These are phyloP conservation scores for Papilio dardanus DNA, from an alignment of 1,140 invertebrate species.

Conservation along the genomic window DNA sequence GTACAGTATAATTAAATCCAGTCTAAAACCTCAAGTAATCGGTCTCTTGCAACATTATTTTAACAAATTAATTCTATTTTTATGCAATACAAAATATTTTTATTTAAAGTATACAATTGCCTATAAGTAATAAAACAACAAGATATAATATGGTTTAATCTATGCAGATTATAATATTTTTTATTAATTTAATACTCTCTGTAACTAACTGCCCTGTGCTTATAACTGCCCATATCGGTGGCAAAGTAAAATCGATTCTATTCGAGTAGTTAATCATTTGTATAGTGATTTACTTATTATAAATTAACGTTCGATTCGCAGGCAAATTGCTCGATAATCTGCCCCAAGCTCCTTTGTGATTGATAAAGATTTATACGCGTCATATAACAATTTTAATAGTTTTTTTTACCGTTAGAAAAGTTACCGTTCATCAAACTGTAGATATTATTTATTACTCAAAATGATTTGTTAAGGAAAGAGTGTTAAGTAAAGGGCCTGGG, in stretches of 20 bases:
- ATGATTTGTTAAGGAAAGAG: not conserved
- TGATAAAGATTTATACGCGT: conserved; percentile 35
- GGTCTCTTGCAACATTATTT: no score
- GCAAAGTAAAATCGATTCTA: conserved; percentile 27
- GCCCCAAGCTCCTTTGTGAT: conserved; percentile 32
- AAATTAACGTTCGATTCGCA: conserved; percentile 33
- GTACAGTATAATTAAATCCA: no score
- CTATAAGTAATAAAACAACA: not conserved
- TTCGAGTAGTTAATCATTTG: conserved; percentile 31
- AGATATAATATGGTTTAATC: not conserved
- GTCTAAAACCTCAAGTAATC: no score
- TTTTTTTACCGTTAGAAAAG: conserved; percentile 28
- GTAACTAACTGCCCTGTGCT: not conserved
- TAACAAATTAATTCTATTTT: not conserved
- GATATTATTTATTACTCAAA: not conserved
- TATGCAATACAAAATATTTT: not conserved
- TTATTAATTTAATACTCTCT: not conserved
- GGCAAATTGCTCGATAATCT: conserved; percentile 33
- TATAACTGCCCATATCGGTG: conserved; percentile 30
- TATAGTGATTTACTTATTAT: conserved; percentile 37
- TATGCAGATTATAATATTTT: not conserved
- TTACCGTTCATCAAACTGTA: not conserved
- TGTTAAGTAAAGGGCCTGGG: no score
- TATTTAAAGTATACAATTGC: not conserved
- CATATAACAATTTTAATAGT: conserved; percentile 8